Base-by-base conservation (phyloP, 2,113 vertebrate species). In the Perccottus glenii region DNA sequence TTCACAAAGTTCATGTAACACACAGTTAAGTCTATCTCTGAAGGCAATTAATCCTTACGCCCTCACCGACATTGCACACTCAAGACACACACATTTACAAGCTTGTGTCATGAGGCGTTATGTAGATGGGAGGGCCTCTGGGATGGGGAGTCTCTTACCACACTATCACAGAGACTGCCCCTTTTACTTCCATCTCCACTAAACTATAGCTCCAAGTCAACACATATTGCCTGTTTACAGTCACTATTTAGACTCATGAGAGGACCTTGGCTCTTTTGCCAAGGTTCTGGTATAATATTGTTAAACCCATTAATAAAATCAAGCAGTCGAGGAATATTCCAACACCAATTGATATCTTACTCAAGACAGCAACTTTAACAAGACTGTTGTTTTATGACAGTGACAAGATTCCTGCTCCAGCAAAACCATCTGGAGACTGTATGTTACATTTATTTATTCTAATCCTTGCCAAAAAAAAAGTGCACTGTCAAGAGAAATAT, bases 31-130 rank as follows among this genome's bases (percentile, higher is more conserved):
- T 88, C 82, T 85, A 78, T 87, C 84, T 86, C 80, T 81, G 77
- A 80, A 84, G 73, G 81, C 68, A 91, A 91, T 91, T 89, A 89
- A 91, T 92, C 82, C 75, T 76, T 93, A 89, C 90, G 91, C 87
- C 84, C 55, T 73, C 43, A 73, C 56, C 27, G 42, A 67, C 38
- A 3, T 14, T 9, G 14, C 58, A 50, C 75, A 62, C 56, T 49
- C 71, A 62, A 62, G 48, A 15, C 62, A 63, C 67, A 85, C 76
- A 83, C 77, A 78, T 84, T 68, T 77, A 78, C 81, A 80, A 61
- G 67, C 84, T 71, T 66, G 73, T 81, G 80, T 82, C 67, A 73
- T 83, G 77, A 85, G 83, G 73, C 67, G 67, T 71, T 76, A 67
- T 63, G 53, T 71, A 77, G 75, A 82, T 70, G 81, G 84, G 83